Conservation (phyloP, 2,113 vertebrate species). For the Amphilophus citrinellus region DNA sequence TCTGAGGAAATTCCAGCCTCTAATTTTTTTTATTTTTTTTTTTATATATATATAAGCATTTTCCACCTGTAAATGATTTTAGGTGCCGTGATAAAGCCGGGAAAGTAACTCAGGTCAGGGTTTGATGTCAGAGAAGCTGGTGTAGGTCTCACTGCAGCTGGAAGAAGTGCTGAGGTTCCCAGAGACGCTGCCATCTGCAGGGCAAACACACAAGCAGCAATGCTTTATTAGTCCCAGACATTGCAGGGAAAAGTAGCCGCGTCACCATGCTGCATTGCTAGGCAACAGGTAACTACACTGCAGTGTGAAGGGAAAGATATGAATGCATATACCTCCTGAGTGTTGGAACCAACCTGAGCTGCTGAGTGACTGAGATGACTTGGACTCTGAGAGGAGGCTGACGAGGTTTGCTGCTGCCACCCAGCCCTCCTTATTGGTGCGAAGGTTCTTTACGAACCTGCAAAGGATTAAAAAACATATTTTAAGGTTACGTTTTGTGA, state of each 20-base stretch:
- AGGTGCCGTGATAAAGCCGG: constrained; percentile 77
- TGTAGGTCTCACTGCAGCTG: constrained; percentile 94
- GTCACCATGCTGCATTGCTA: background rate
- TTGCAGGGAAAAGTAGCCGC: background rate
- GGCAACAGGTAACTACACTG: background rate
- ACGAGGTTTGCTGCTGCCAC: constrained; percentile 88
- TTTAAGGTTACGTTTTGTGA: background rate
- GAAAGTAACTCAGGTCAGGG: constrained; percentile 75
- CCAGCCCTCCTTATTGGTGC: constrained; percentile 89
- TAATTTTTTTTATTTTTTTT: background rate
- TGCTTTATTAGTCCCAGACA: background rate
- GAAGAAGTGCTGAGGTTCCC: constrained; percentile 94
- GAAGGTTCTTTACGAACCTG: constrained; percentile 94
- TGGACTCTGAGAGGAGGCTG: constrained; percentile 87
- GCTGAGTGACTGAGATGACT: constrained; percentile 91
- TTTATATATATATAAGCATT: background rate
- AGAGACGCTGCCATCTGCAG: constrained; percentile 90
- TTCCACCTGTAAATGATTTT: constrained; percentile 74
- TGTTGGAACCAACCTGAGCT: constrained; percentile 84
- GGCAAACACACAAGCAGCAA: constrained; percentile 34
- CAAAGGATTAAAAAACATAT: background rate
- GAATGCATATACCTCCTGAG: background rate
- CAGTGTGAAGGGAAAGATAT: background rate
- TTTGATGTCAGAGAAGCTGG: constrained; percentile 90
- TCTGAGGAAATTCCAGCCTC: background rate